Conservation (phyloP, 2,888 invertebrate genomes). For the Lithosia quadra region DNA sequence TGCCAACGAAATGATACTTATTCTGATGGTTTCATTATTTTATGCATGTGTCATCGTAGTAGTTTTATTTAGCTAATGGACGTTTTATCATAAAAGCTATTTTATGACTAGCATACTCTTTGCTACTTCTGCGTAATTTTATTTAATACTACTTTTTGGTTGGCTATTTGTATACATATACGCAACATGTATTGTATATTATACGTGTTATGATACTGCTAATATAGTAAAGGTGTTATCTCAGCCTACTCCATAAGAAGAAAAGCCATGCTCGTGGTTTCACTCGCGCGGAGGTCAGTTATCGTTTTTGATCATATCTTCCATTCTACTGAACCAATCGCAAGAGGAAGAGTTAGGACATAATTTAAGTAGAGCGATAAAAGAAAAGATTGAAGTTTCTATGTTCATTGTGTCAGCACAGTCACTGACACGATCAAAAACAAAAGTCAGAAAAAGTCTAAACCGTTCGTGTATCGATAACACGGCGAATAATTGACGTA, state of each 20-base stretch:
- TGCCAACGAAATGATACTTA: slow-evolving; percentile 71
- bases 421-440: slow-evolving; percentile 40
- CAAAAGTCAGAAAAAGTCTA: slow-evolving; percentile 55
- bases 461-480: slow-evolving; percentile 78
- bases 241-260: too few relatives aligned
- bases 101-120: slow-evolving; percentile 43
- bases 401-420: neutral
- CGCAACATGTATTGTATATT: neutral
- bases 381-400: neutral
- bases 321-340: neutral
- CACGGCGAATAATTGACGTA: slow-evolving; percentile 81
- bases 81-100: slow-evolving; percentile 47
- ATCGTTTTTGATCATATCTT: too few relatives aligned
- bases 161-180: neutral
- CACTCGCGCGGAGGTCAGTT: too few relatives aligned
- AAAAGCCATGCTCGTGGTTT: too few relatives aligned
- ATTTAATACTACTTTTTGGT: slow-evolving; percentile 5
- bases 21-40: slow-evolving; percentile 78
- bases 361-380: neutral
- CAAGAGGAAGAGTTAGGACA: neutral
- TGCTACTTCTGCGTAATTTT: slow-evolving; percentile 37
- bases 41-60: slow-evolving; percentile 61
- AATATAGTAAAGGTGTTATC: neutral
- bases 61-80: slow-evolving; percentile 62
- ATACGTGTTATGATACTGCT: neutral